Conservation (phyloP, 2,888 invertebrate species). For the Diarsia rubi region DNA sequence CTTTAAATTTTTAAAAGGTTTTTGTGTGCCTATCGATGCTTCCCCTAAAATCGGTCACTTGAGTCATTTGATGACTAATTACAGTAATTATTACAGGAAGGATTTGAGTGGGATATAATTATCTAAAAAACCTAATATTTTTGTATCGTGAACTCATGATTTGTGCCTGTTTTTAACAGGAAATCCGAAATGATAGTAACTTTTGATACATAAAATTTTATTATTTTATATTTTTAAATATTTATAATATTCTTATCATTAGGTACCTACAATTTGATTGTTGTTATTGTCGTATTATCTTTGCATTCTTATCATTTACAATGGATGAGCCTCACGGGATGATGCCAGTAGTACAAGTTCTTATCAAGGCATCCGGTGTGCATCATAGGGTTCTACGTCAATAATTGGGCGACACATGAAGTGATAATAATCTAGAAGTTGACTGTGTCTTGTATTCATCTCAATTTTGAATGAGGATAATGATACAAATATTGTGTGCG, state of each 20-base stretch:
- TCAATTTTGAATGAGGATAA: constrained; percentile 21
- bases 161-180: background rate
- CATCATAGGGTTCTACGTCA: background rate
- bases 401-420: background rate
- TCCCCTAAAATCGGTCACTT: background rate
- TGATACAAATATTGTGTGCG: background rate
- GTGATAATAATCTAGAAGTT: background rate
- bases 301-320: background rate
- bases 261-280: background rate
- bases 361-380: constrained; percentile 12
- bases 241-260: background rate
- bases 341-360: background rate
- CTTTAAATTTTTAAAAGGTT: too few species aligned
- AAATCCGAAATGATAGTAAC: background rate
- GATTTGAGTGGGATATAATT: background rate
- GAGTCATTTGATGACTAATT: background rate
- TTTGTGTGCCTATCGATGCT: too few species aligned
- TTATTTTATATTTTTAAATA: background rate
- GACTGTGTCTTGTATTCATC: constrained; percentile 2
- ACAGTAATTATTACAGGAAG: background rate
- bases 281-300: constrained; percentile 3
- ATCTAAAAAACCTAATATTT: background rate
- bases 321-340: background rate
- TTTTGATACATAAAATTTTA: background rate
- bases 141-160: background rate